Conservation (phyloP, 2,113 vertebrate species). For the Periophthalmus modestus region DNA sequence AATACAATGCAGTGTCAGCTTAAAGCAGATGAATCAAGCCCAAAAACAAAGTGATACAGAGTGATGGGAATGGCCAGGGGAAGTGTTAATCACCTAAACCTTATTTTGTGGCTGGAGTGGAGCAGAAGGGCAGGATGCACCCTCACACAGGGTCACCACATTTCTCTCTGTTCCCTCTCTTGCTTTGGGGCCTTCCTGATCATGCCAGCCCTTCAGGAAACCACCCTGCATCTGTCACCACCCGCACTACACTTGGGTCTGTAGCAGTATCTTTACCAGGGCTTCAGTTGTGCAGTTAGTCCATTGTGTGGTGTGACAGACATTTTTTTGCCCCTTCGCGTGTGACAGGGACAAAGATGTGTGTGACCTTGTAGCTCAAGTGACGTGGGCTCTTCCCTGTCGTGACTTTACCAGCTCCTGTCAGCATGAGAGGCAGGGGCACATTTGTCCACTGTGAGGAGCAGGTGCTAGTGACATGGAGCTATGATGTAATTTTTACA, state of each 20-base stretch:
- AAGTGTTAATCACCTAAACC: slow-evolving; percentile 72
- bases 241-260: slow-evolving; percentile 42
- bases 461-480: slow-evolving; percentile 8
- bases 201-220: slow-evolving; percentile 73
- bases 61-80: slow-evolving; percentile 64
- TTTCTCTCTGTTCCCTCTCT: slow-evolving; percentile 76
- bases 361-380: slow-evolving; percentile 55
- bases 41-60: slow-evolving; percentile 79
- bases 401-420: slow-evolving; percentile 30
- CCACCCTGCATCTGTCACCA: slow-evolving; percentile 64
- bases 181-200: slow-evolving; percentile 69
- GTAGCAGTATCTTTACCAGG: slow-evolving; percentile 21
- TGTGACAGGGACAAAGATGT: slow-evolving; percentile 64
- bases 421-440: slow-evolving; percentile 9
- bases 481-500: slow-evolving; percentile 6
- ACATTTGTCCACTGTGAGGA: slow-evolving; percentile 27
- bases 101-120: slow-evolving; percentile 40
- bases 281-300: slow-evolving; percentile 10
- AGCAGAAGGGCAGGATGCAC: slow-evolving; percentile 66
- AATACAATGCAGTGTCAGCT: slow-evolving; percentile 70
- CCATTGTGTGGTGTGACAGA: neutral
- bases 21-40: slow-evolving; percentile 51
- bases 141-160: slow-evolving; percentile 61
- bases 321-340: slow-evolving; percentile 28
- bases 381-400: slow-evolving; percentile 49